Percentiles rank a stretch among this genome's conserved stretches.
These are phyloP conservation scores for Erinaceus europaeus DNA, from an alignment of 2,113 vertebrate species.

Conservation along the genomic window DNA sequence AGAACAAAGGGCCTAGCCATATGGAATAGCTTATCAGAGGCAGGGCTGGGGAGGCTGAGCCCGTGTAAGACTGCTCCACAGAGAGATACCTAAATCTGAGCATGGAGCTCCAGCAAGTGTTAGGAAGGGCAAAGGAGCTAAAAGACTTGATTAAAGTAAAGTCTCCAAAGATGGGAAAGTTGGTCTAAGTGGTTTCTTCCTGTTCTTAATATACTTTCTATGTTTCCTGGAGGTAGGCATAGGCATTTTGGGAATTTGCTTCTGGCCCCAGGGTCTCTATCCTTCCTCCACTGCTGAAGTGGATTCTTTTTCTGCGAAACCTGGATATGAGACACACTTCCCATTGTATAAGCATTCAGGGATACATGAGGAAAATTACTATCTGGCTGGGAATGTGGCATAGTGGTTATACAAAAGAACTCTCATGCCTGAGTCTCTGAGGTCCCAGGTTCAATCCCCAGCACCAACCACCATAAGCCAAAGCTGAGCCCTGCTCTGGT, in stretches of 20 bases:
- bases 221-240: not conserved
- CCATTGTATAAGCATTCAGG: not conserved
- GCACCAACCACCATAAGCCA: too few species aligned
- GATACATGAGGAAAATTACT: not conserved
- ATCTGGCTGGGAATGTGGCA: too few species aligned
- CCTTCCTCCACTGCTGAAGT: not conserved
- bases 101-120: constrained; percentile 27
- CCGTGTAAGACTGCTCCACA: not conserved
- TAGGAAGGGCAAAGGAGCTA: constrained; percentile 4
- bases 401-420: too few species aligned
- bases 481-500: too few species aligned
- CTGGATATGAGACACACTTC: not conserved
- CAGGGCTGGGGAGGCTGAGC: too few species aligned
- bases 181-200: constrained; percentile 41
- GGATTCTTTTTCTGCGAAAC: constrained; percentile 5
- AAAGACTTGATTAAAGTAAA: constrained; percentile 46
- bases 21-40: constrained; percentile 51
- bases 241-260: not conserved
- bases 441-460: too few species aligned
- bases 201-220: constrained; percentile 45
- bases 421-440: too few species aligned
- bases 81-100: constrained; percentile 45
- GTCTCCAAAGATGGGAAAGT: constrained; percentile 32
- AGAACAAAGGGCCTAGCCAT: constrained; percentile 63
- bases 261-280: not conserved